phyloP scores from a whole-genome alignment of 2,888 invertebrate species.

The Furcula furcula region DNA sequence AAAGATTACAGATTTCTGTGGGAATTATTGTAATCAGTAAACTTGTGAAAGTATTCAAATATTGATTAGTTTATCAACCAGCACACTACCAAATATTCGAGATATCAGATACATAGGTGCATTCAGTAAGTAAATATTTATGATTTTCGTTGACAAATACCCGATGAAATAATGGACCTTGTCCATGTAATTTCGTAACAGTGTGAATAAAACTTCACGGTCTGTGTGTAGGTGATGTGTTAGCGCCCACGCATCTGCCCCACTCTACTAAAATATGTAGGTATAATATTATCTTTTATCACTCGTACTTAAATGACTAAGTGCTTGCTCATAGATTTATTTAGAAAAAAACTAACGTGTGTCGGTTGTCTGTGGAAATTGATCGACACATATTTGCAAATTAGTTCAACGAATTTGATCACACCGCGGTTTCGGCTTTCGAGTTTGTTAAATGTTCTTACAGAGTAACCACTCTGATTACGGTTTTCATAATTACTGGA shows the following conservation, averaged over 20 bases:
- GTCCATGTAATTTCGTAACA: slow-evolving; percentile 23
- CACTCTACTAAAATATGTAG: slow-evolving; percentile 6
- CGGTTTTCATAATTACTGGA: too few relatives aligned
- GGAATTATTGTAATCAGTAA: too few relatives aligned
- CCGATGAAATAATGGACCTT: background rate
- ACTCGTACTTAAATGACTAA: background rate
- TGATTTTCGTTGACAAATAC: slow-evolving; percentile 14
- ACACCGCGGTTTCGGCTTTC: too few relatives aligned
- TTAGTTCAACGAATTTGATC: too few relatives aligned
- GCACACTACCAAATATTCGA: slow-evolving; percentile 10
- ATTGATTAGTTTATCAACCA: slow-evolving; percentile 1
- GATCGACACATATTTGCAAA: too few relatives aligned
- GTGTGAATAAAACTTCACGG: slow-evolving; percentile 33
- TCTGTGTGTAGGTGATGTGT: slow-evolving; percentile 37
- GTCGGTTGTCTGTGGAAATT: too few relatives aligned
- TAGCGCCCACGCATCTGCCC: slow-evolving; percentile 38
- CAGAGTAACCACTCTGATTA: too few relatives aligned
- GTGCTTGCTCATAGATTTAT: background rate
- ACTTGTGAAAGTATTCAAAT: too few relatives aligned
- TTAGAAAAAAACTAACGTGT: too few relatives aligned
- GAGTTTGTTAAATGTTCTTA: too few relatives aligned
- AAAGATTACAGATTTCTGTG: too few relatives aligned
- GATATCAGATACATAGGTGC: slow-evolving; percentile 24
- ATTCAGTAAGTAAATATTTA: slow-evolving; percentile 20
- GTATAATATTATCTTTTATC: background rate